Conservation (phyloP, 2,888 invertebrate species). For the Megalurothrips usitatus region DNA sequence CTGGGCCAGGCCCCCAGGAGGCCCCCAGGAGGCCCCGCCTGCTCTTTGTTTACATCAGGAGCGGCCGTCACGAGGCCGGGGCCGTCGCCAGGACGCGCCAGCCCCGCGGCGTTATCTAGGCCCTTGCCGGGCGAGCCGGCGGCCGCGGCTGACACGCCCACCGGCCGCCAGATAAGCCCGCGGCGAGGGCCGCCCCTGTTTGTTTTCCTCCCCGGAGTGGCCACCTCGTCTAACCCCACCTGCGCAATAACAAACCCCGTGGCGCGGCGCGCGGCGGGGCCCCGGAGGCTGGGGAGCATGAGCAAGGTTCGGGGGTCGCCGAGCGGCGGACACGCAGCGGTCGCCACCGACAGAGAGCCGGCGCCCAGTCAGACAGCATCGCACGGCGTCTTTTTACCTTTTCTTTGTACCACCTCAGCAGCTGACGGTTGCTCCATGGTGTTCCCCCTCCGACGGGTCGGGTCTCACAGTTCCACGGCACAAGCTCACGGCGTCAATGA, state of each 20-base stretch:
- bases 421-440: not conserved
- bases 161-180: not conserved
- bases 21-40: too few species aligned
- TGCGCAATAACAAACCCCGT: not conserved
- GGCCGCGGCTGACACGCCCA: not conserved
- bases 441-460: not conserved
- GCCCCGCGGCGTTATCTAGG: too few species aligned
- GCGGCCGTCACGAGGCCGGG: too few species aligned
- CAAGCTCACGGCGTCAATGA: too few species aligned
- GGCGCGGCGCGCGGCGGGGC: not conserved
- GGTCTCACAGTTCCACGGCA: not conserved
- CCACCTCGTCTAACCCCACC: slow-evolving; percentile 6
- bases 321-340: not conserved
- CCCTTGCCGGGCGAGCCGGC: too few species aligned
- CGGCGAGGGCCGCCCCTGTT: not conserved
- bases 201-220: not conserved
- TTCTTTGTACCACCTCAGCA: slow-evolving; percentile 24
- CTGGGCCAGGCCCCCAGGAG: too few species aligned
- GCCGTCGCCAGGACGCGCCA: too few species aligned
- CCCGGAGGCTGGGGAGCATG: not conserved
- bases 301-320: not conserved
- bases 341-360: not conserved
- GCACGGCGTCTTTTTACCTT: not conserved
- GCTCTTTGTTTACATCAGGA: too few species aligned
- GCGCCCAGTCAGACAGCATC: not conserved